These are phyloP conservation scores for Hippotragus niger DNA, from an alignment of 2,113 vertebrate genomes.

Conservation along the genomic window DNA sequence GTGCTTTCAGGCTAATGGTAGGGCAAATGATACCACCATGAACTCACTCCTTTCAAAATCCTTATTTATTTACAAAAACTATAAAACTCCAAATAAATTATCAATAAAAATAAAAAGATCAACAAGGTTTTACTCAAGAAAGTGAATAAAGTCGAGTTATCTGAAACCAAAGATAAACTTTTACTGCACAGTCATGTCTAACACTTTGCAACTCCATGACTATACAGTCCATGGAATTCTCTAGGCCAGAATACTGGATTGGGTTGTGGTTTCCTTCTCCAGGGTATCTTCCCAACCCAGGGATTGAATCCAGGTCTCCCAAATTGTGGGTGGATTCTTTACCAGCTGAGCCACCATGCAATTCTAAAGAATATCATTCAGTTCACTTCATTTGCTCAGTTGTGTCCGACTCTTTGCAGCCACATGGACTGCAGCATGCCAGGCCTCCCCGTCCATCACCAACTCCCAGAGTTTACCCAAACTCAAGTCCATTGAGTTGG, in stretches of 20 bases:
- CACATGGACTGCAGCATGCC: too few species aligned
- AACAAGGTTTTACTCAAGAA: not conserved
- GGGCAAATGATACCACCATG: not conserved
- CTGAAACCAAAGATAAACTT: not conserved
- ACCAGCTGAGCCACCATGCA: not conserved
- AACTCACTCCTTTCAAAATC: not conserved
- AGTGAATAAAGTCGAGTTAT: not conserved
- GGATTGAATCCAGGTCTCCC: not conserved
- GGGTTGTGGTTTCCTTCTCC: not conserved
- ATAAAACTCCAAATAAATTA: not conserved
- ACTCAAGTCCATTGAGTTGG: too few species aligned
- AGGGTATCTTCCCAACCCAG: not conserved
- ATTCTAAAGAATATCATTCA: not conserved
- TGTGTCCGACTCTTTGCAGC: too few species aligned
- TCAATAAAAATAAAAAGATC: not conserved
- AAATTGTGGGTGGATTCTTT: not conserved
- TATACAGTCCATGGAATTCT: not conserved
- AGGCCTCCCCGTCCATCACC: too few species aligned
- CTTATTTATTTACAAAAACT: not conserved
- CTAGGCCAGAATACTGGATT: not conserved
- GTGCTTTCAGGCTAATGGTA: not conserved
- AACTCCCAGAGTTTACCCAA: too few species aligned
- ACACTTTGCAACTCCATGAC: not conserved
- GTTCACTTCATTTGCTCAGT: not conserved
- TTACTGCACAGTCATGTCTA: not conserved